Conservation (phyloP, 2,888 invertebrate species). For the Nysson spinosus region DNA sequence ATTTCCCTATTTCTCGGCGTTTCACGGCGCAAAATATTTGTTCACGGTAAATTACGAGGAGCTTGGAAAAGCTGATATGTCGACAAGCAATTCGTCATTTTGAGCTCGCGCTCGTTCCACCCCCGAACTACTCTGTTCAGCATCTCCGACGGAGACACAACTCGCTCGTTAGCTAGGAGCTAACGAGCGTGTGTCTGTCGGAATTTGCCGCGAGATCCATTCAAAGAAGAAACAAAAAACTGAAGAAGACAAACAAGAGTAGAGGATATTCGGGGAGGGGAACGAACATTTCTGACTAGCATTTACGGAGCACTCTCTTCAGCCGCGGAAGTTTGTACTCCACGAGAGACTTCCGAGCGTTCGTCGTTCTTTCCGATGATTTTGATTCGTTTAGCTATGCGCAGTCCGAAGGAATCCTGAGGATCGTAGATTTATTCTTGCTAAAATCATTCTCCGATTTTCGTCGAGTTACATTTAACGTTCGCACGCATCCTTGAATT, state of each 20-base stretch:
- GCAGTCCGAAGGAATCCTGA: background rate
- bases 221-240: no score
- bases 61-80: background rate
- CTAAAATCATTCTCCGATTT: background rate
- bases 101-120: slow-evolving; percentile 22
- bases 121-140: slow-evolving; percentile 11
- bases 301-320: slow-evolving; percentile 63
- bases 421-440: background rate
- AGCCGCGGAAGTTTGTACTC: slow-evolving; percentile 25
- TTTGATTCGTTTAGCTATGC: slow-evolving; percentile 4
- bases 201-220: background rate
- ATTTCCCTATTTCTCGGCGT: background rate
- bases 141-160: slow-evolving; percentile 25
- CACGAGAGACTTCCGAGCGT: slow-evolving; percentile 33
- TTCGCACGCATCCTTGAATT: slow-evolving; percentile 6
- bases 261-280: slow-evolving; percentile 45
- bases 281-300: slow-evolving; percentile 70
- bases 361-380: slow-evolving; percentile 13
- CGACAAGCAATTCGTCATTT: slow-evolving; percentile 30
- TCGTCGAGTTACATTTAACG: slow-evolving; percentile 2
- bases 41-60: background rate
- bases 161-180: slow-evolving; percentile 34
- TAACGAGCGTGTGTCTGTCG: slow-evolving; percentile 31
- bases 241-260: background rate
- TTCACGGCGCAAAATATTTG: background rate